A percentile compares a stretch with the other conserved stretches of the same genome.
Evolutionary conservation across 1,140 invertebrate genomes (phyloP).

Genomic region (Scaptomyza pallida): DNA sequence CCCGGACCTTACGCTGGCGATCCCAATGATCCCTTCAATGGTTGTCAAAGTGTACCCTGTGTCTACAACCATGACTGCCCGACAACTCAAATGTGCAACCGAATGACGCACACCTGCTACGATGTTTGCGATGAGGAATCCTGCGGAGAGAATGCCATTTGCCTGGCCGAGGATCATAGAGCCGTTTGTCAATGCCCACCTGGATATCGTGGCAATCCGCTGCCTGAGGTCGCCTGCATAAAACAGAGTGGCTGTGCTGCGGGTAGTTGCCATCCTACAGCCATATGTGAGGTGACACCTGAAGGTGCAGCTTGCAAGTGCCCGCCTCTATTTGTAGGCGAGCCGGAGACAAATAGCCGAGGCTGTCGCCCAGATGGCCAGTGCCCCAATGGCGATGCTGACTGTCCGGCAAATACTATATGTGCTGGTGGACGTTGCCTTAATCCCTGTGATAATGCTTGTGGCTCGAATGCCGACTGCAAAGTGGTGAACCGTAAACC

Average conservation of each 20-base stretch:
- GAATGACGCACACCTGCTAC: conserved; percentile 91
- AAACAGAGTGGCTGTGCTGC: conserved; percentile 89
- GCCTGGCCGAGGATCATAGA: conserved; percentile 92
- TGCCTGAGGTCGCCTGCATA: conserved; percentile 91
- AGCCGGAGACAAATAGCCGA: conserved; percentile 88
- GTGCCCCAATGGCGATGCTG: conserved; percentile 88
- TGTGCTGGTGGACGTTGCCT: conserved; percentile 90
- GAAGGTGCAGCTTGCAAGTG: conserved; percentile 90
- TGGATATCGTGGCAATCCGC: conserved; percentile 91
- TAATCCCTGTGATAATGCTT: conserved; percentile 91
- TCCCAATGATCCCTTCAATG: conserved; percentile 89
- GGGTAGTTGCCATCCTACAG: conserved; percentile 92
- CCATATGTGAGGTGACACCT: conserved; percentile 89
- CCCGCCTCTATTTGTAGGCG: conserved; percentile 89
- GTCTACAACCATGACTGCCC: conserved; percentile 94
- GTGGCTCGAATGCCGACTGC: conserved; percentile 91
- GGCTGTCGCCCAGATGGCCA: conserved; percentile 91
- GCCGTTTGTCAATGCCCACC: conserved; percentile 93
- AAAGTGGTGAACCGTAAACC: conserved; percentile 90
- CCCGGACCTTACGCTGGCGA: conserved; percentile 92
- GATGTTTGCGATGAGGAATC: conserved; percentile 92
- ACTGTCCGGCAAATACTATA: conserved; percentile 90
- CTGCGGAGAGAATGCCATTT: conserved; percentile 94
- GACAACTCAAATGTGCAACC: conserved; percentile 90
- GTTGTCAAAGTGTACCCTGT: conserved; percentile 92